Evolutionary conservation across 1,140 invertebrate genomes (phyloP).

Genomic region (Cyrtorhinus lividipennis): DNA sequence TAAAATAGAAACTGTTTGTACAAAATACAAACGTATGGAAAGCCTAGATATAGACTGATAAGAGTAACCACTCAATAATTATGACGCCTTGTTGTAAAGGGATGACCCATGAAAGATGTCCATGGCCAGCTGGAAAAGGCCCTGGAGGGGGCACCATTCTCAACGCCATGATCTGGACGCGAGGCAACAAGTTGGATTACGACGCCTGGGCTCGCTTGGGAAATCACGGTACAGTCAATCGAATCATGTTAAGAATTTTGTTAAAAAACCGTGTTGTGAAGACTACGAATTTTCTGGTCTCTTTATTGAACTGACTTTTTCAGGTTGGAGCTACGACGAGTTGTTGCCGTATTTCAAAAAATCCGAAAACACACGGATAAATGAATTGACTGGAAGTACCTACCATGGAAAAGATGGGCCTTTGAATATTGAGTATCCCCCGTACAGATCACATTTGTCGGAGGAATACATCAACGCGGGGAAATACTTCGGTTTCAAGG

Average conservation of each 20-base stretch:
- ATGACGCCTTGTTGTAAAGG: too few species aligned
- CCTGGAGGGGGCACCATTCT: constrained; percentile 62
- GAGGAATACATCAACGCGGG: constrained; percentile 47
- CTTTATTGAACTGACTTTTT: not conserved
- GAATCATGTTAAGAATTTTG: too few species aligned
- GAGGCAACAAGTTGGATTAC: constrained; percentile 61
- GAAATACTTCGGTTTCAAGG: constrained; percentile 38
- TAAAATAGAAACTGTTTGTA: too few species aligned
- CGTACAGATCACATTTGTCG: constrained; percentile 34
- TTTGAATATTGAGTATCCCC: constrained; percentile 34
- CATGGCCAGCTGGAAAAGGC: constrained; percentile 42
- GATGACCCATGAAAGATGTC: constrained; percentile 35
- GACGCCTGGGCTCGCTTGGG: constrained; percentile 42
- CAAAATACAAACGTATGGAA: too few species aligned
- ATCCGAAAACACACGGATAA: constrained; percentile 39
- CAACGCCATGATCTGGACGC: constrained; percentile 78
- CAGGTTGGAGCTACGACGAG: constrained; percentile 50
- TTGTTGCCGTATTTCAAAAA: constrained; percentile 51
- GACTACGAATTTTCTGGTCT: not conserved
- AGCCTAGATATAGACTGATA: too few species aligned
- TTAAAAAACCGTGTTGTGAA: too few species aligned
- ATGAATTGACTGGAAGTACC: constrained; percentile 31
- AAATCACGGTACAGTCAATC: constrained; percentile 18
- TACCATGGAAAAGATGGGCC: constrained; percentile 43
- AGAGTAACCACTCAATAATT: too few species aligned